Evolutionary conservation across 2,888 invertebrate genomes (phyloP).

Genomic region (Homarus gammarus): DNA sequence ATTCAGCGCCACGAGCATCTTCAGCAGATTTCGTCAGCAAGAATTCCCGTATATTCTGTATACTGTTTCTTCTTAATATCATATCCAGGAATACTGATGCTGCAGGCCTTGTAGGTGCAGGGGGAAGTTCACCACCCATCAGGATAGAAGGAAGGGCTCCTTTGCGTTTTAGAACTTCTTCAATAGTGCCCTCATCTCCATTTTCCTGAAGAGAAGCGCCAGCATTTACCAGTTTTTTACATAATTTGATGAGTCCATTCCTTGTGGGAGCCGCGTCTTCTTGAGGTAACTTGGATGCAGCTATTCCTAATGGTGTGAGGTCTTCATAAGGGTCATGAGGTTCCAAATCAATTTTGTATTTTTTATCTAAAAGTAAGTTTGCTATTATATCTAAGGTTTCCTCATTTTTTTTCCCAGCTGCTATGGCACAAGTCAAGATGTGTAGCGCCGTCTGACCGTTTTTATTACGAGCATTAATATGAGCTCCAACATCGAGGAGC

Average conservation of each 20-base stretch:
- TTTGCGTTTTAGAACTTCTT: conserved; percentile 40
- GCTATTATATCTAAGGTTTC: conserved; percentile 19
- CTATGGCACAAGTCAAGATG: conserved; percentile 33
- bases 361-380: conserved; percentile 27
- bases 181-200: conserved; percentile 18
- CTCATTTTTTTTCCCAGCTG: background rate
- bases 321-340: conserved; percentile 48
- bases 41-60: conserved; percentile 16
- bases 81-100: conserved; percentile 61
- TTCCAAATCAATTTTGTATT: conserved; percentile 57
- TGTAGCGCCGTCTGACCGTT: conserved; percentile 62
- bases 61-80: conserved; percentile 32
- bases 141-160: conserved; percentile 36
- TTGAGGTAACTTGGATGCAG: conserved; percentile 54
- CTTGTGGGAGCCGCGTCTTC: conserved; percentile 11
- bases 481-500: conserved; percentile 57
- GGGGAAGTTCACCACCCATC: conserved; percentile 3
- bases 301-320: conserved; percentile 64
- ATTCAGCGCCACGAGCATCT: conserved; percentile 50
- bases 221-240: conserved; percentile 58
- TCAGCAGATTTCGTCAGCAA: conserved; percentile 12
- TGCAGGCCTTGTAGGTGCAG: conserved; percentile 35
- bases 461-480: conserved; percentile 67
- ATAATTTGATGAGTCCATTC: conserved; percentile 43
- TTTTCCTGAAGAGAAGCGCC: conserved; percentile 67